Percentiles rank a stretch among this genome's conserved stretches.
phyloP scores from a whole-genome alignment of 2,888 invertebrate genomes.

The Ommatoiulus sabulosus region DNA sequence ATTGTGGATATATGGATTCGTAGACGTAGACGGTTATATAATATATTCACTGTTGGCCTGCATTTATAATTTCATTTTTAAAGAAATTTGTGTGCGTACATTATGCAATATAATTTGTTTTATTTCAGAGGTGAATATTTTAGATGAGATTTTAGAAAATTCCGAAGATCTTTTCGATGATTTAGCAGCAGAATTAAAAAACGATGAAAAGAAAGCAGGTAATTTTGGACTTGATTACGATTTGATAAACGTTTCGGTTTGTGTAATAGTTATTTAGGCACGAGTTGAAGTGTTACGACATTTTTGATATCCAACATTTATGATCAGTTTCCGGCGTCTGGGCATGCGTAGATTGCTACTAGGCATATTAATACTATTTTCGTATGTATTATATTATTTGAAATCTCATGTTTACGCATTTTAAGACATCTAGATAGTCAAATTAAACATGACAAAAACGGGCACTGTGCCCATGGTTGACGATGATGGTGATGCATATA shows the following conservation, averaged over 20 bases:
- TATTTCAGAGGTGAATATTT: constrained; percentile 59
- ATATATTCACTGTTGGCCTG: background rate
- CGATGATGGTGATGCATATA: no score
- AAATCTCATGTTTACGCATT: no score
- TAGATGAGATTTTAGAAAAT: constrained; percentile 63
- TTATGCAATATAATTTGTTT: background rate
- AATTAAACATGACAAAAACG: no score
- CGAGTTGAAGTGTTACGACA: no score
- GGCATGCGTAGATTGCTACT: no score
- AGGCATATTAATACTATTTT: no score
- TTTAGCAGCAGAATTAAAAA: constrained; percentile 62
- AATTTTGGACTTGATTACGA: constrained; percentile 17
- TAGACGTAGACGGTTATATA: background rate
- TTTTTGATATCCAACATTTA: no score
- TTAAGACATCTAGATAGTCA: no score
- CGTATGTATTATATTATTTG: no score
- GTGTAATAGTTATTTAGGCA: no score
- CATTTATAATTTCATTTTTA: background rate
- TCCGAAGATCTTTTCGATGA: constrained; percentile 63
- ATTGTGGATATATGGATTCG: background rate
- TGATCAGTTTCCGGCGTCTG: no score
- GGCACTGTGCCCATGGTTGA: no score
- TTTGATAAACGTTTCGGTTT: background rate
- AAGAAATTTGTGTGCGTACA: background rate
- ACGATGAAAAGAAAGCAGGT: constrained; percentile 61